Base-by-base conservation (phyloP, 2,888 invertebrate species). In the Eulithis testata region DNA sequence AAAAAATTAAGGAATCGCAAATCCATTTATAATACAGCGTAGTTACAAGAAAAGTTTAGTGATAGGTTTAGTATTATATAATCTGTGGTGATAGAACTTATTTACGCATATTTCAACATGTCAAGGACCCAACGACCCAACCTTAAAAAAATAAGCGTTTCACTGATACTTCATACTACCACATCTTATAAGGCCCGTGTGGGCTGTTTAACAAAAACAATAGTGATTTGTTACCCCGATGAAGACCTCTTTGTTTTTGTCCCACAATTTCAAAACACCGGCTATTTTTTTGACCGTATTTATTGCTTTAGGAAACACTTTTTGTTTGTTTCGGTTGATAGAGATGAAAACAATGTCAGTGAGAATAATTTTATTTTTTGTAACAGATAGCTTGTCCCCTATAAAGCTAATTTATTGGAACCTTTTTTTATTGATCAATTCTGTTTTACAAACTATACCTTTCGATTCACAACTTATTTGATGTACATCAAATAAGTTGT, bases 211-310 rank as follows among this genome's bases (percentile, higher is more conserved):
- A 74, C 76, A 76, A 85, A 88, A 87, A 87, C 85, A 80, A 74
- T 79, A 82, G 83, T 87, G 86, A 89, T 88, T 89, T 89, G 89
- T 90, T 80, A 80, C 77, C 77, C 69, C 79, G 85, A 87, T 87
- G 87, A 84, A 84, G 85, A 83, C 79, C 83, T 86, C 72, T 62
- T 79, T 79, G 82, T 85, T 86, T 88, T 87, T 87, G 79, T 84
- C 78, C 78, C 73, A 75, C 74, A 73, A 70, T 69, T 74, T 70
- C 69, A 73, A 73, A 76, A 75, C 68, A 68, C 70, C 69, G 70
- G 66, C 44, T 44, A 52, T 60, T 66, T 72, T 67, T 70, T 68
- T 66, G 49, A 43, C 21, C 27, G 47, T 55, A 65, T 45, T 45
- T 69, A 73, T 73, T 76, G 78, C 78, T 78, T 74, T 76, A 65